Conservation (phyloP, 2,797 vertebrate species). For the Ateles fusciceps region DNA sequence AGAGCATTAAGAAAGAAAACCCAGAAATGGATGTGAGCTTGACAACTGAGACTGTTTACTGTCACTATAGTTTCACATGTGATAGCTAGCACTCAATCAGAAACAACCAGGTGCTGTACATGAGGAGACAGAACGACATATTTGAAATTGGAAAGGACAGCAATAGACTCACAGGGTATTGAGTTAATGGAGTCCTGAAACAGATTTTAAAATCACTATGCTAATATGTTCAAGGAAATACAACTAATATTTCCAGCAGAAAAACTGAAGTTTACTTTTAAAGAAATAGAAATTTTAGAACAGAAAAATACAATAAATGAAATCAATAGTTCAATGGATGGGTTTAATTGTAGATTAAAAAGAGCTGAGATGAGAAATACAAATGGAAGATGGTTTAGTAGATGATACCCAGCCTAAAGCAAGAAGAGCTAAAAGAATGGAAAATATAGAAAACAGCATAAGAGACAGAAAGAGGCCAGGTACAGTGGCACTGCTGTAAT, state of each 20-base stretch:
- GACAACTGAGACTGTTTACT: background rate
- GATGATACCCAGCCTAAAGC: background rate
- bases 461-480: background rate
- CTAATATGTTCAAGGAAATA: background rate
- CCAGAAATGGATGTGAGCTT: background rate
- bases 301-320: background rate
- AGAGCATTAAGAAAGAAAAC: background rate
- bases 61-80: background rate
- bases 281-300: conserved; percentile 11
- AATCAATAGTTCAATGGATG: background rate
- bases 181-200: background rate
- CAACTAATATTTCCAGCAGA: background rate
- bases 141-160: background rate
- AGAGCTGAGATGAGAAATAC: background rate
- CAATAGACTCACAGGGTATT: background rate
- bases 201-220: background rate
- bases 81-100: background rate
- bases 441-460: background rate
- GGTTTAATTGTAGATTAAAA: background rate
- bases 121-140: background rate
- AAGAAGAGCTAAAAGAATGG: background rate
- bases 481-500: too few species aligned
- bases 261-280: background rate
- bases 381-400: background rate
- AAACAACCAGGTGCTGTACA: background rate